These are phyloP conservation scores for Lasioglossum villosulum DNA, from an alignment of 2,888 invertebrate species.

Conservation along the genomic window DNA sequence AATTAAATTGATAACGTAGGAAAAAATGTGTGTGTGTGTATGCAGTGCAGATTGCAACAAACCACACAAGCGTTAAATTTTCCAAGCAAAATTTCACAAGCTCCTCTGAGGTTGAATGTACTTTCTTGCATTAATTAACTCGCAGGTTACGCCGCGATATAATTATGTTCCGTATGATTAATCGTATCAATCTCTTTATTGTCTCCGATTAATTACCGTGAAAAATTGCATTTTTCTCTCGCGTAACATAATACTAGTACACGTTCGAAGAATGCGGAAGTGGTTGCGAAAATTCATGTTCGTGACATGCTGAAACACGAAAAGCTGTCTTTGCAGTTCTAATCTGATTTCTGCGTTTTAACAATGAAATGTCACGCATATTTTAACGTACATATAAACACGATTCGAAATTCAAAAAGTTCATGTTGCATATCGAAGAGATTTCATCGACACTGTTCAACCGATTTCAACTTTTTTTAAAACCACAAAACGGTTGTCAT, in stretches of 20 bases:
- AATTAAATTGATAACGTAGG: background rate
- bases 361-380: background rate
- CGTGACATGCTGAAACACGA: constrained; percentile 55
- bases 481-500: background rate
- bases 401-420: background rate
- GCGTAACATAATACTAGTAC: constrained; percentile 51
- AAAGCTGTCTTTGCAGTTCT: constrained; percentile 61
- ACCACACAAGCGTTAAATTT: background rate
- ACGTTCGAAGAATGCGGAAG: constrained; percentile 71
- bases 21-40: background rate
- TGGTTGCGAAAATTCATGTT: constrained; percentile 67
- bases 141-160: background rate
- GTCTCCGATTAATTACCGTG: constrained; percentile 38
- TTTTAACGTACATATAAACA: background rate
- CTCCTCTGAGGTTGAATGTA: background rate
- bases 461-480: background rate
- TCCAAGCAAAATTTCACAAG: background rate
- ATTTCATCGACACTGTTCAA: background rate
- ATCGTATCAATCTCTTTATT: constrained; percentile 17
- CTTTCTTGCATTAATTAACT: constrained; percentile 12
- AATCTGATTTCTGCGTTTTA: background rate
- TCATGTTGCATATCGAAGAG: background rate
- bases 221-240: constrained; percentile 37
- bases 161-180: constrained; percentile 4
- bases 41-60: background rate